Evolutionary conservation across 2,888 invertebrate genomes (phyloP), one percentile per base, ranked within the genome.

Genomic region (Trichogramma dendrolimi): DNA sequence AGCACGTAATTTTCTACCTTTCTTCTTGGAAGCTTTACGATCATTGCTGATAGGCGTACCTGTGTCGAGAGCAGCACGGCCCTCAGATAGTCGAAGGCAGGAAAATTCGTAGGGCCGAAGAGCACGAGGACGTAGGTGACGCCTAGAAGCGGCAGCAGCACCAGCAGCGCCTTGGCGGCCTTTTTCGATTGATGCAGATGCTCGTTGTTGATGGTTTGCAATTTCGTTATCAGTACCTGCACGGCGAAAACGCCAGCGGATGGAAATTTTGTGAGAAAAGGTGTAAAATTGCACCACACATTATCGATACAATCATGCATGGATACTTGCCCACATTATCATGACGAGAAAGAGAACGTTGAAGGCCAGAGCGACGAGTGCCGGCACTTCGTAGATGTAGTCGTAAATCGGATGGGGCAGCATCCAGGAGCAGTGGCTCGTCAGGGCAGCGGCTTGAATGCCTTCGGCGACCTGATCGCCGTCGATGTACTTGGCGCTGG

Each of bases 101-200:
- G 84, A 38, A 89, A 88, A 62, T 90, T 87, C 42, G 86, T 86
- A 0, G 96, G 94, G 0, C 90, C 91, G 57, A 87, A 87, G 58
- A 96, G 84, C 62, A 95, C 88, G 65, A 94, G 83, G 67, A 96
- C 83, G 80, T 96, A 95, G 1, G 94, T 95, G 70, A 94, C 89
- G 54, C 96, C 96, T 67, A 96, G 84, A 59, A 96, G 84, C n/a
- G 96, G 96, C 75, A 95, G 93, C 53, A 96, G 83, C 39, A 96
- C 94, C 39, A 96, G 82, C 43, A 96, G 84, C 0, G 96, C 96
- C 78, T 95, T 95, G 6, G 92, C 90, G 0, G 94, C 94, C 79
- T 94, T 94, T 67, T 92, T 84, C 78, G 92, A 92, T 78, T 95
- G 95, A 72, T 93, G 90, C 4, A 94, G 93, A 80, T 96, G 95